phyloP scores from a whole-genome alignment of 1,140 invertebrate genomes.

The Musca domestica region DNA sequence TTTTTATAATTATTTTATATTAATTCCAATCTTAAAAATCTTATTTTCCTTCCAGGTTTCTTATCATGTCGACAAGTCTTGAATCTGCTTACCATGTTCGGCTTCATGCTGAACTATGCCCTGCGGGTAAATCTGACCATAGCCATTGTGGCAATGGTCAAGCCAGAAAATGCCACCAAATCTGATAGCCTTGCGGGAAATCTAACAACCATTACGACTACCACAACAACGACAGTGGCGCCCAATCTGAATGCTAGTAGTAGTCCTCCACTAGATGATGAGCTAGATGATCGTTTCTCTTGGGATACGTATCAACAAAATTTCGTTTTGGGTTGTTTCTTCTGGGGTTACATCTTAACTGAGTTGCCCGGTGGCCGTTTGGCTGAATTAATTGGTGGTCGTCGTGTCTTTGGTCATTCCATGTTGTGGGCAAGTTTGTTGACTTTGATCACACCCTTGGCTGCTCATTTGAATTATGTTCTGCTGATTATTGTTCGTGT shows the following conservation, averaged over 20 bases:
- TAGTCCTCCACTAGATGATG: conserved; percentile 22
- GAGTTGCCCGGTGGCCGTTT: conserved; percentile 80
- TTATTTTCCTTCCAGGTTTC: conserved; percentile 50
- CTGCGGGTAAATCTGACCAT: conserved; percentile 85
- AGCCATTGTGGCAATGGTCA: conserved; percentile 83
- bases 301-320: conserved; percentile 76
- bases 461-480: conserved; percentile 64
- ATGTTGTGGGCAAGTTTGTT: conserved; percentile 79
- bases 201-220: background rate
- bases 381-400: conserved; percentile 77
- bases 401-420: conserved; percentile 77
- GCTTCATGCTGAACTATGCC: conserved; percentile 87
- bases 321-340: conserved; percentile 79
- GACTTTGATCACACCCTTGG: conserved; percentile 77
- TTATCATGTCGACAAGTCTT: conserved; percentile 76
- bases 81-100: conserved; percentile 79
- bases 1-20: background rate
- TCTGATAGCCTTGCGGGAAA: background rate
- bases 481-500: conserved; percentile 65
- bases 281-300: conserved; percentile 56
- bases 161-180: conserved; percentile 34
- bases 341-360: conserved; percentile 86
- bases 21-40: background rate
- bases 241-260: background rate
- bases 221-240: conserved; percentile 23